Base-by-base conservation (phyloP, 2,113 vertebrate species). In the Equus quagga region DNA sequence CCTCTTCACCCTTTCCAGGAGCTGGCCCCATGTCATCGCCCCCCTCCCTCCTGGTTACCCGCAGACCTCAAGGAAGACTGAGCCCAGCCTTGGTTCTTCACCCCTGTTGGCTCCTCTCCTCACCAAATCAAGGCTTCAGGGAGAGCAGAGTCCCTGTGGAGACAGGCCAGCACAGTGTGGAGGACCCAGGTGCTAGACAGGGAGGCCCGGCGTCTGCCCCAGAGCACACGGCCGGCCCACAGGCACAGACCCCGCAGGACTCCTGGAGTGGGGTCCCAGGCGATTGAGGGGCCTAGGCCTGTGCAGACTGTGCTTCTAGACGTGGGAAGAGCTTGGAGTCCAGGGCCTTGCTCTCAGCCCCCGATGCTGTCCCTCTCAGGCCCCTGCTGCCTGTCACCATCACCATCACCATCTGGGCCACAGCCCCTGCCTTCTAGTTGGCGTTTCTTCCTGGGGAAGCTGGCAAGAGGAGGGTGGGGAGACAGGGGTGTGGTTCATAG, bases 311-410 rank as follows among this genome's bases (percentile, higher is more conserved):
- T 13, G 51, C 51, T 56, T 51, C 1, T 33, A 23, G 19, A 56
- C 1, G 8, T 3, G 11, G 28, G 26, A 5, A 19, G 3, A 19
- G 33, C 5, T 1, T 28, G 49, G 15, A 31, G 49, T 56, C 19
- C 51, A n/a, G 31, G 51, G 19, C 21, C 78, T 14, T 54, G 13
- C 51, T 54, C 14, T 54, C 12, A 14, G 51, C 51, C 51, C 49
- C 36, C 51, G 3, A 14, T 14, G 21, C 67, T 70, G n/a, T 75
- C 72, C 72, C 1, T 3, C 41, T 26, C 72, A 73, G 2, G 11
- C 12, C 72, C 41, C 36, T 3, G 8, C 23, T 23, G 44, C 12
- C 41, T 23, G 2, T 24, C 70, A 54, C 11, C 51, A 54, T 54
- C 51, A 54, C 51, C 51, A 54, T 54, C 51, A 54, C 36, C 6